Percentiles rank a stretch among this genome's conserved stretches.
Conservation (phyloP, 2,113 vertebrate genomes). For the Ardeotis arabs region DNA sequence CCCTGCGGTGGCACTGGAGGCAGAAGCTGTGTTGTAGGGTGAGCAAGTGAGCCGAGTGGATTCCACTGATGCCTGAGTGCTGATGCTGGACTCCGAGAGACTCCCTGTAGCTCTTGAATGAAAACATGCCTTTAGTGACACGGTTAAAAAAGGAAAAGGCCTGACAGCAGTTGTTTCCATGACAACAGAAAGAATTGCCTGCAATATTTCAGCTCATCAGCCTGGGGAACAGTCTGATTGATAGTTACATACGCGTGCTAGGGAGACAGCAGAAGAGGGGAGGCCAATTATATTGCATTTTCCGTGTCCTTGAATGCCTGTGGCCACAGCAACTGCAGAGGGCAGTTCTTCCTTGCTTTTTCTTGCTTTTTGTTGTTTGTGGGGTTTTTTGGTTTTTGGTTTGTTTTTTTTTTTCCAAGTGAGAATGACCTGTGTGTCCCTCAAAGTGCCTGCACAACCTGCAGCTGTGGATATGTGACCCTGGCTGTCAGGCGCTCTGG, state of each 20-base stretch:
- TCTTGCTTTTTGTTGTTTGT: not conserved
- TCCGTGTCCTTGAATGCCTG: slow-evolving; percentile 19
- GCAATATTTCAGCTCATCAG: slow-evolving; percentile 66
- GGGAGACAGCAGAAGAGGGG: slow-evolving; percentile 4
- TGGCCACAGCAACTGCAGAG: not conserved
- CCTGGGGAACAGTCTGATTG: slow-evolving; percentile 52
- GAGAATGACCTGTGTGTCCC: not conserved
- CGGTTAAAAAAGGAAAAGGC: slow-evolving; percentile 23
- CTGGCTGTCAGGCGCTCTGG: not conserved
- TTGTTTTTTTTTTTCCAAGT: not conserved
- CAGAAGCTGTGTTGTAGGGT: not conserved
- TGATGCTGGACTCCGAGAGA: not conserved
- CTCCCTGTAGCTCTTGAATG: not conserved
- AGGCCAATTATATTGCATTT: slow-evolving; percentile 29
- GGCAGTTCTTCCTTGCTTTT: not conserved
- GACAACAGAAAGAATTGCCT: slow-evolving; percentile 69
- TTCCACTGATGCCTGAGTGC: not conserved
- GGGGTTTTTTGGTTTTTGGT: too few relatives aligned
- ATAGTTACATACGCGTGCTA: slow-evolving; percentile 7
- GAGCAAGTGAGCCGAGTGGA: accelerated
- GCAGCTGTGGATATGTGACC: not conserved
- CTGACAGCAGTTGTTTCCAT: slow-evolving; percentile 70
- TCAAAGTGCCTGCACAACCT: not conserved
- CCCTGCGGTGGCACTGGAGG: not conserved
- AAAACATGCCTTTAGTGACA: slow-evolving; percentile 50